Conservation (phyloP, 2,113 vertebrate genomes). For the Malurus alboscapulatus region DNA sequence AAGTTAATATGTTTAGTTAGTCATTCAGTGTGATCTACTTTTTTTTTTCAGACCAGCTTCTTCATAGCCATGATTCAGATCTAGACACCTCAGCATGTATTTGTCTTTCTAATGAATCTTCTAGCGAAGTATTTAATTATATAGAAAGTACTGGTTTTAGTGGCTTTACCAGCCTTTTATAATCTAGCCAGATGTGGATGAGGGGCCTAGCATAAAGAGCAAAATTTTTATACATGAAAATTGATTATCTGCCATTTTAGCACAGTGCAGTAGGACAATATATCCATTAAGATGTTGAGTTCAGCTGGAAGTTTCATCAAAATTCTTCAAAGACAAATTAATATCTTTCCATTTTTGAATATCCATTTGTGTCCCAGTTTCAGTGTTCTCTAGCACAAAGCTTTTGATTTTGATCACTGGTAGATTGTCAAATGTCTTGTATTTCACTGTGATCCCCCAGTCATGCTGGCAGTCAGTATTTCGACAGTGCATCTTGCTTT, state of each 20-base stretch:
- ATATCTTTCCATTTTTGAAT: conserved; percentile 73
- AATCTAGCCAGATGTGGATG: neutral
- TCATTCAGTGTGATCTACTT: neutral
- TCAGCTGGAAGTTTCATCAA: conserved; percentile 49
- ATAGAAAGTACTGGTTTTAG: neutral
- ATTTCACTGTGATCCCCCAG: conserved; percentile 76
- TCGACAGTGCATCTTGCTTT: conserved; percentile 72
- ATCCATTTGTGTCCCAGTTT: conserved; percentile 35
- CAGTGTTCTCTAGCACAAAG: conserved; percentile 70
- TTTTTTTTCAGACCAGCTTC: neutral
- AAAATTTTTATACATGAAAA: neutral
- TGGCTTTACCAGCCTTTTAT: neutral
- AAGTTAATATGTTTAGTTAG: neutral
- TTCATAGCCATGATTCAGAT: neutral
- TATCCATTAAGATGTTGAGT: neutral
- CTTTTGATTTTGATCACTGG: conserved; percentile 80
- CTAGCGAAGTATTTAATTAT: neutral
- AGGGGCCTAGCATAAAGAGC: neutral
- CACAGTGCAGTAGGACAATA: neutral
- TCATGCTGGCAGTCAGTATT: conserved; percentile 64
- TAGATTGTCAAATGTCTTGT: conserved; percentile 69
- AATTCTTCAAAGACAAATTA: conserved; percentile 63
- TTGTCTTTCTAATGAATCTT: neutral
- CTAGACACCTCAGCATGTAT: neutral
- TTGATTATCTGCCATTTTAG: neutral